phyloP scores from a whole-genome alignment of 2,888 invertebrate species.

The Drosophila hamatofila region DNA sequence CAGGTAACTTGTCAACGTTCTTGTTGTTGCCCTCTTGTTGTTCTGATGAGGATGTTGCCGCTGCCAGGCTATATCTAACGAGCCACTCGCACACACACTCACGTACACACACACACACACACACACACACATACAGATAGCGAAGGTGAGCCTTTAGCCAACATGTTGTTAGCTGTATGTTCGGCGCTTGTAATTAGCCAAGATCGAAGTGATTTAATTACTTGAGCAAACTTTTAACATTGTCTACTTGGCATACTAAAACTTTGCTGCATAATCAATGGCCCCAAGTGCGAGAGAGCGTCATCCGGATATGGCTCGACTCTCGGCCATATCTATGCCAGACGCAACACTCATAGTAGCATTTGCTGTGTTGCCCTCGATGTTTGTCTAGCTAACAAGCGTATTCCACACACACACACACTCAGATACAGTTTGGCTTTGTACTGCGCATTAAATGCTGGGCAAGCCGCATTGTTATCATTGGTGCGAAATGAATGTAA shows the following conservation, averaged over 20 bases:
- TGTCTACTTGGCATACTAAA: constrained; percentile 72
- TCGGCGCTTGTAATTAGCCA: constrained; percentile 77
- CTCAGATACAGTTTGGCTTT: constrained; percentile 12
- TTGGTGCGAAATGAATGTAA: constrained; percentile 74
- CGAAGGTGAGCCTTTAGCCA: constrained; percentile 19
- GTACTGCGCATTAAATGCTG: constrained; percentile 44
- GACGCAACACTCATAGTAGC: neutral
- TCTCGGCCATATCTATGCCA: constrained; percentile 10
- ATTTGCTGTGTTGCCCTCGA: neutral
- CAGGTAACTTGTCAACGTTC: constrained; percentile 80
- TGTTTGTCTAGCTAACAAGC: constrained; percentile 31
- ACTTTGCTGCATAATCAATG: constrained; percentile 63
- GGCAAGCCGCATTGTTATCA: constrained; percentile 62
- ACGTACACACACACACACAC: neutral
- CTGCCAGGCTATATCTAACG: constrained; percentile 67
- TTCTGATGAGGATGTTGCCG: constrained; percentile 68
- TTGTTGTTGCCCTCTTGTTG: constrained; percentile 61
- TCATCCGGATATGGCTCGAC: constrained; percentile 21
- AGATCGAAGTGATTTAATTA: constrained; percentile 83
- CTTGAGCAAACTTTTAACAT: constrained; percentile 79
- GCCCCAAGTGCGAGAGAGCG: constrained; percentile 45
- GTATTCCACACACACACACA: neutral
- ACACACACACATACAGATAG: neutral
- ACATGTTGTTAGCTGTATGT: constrained; percentile 53
- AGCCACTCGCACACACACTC: constrained; percentile 36